A percentile compares a stretch with the other conserved stretches of the same genome.
phyloP scores from a whole-genome alignment of 2,797 vertebrate species.

The Lophius americanus region DNA sequence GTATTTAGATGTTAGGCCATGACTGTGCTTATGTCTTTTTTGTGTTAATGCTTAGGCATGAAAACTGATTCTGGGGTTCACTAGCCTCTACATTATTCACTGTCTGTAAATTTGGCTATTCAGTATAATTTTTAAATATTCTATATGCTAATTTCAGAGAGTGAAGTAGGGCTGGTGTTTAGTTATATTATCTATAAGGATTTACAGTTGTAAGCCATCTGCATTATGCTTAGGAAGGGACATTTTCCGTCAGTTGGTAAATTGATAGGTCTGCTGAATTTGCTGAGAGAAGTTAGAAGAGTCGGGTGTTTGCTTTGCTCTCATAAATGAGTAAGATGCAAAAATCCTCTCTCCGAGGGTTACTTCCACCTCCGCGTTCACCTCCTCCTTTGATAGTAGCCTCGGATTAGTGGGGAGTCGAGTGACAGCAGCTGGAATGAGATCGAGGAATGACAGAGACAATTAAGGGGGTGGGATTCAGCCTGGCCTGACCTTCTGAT shows the following conservation, averaged over 20 bases:
- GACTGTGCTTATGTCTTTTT: too few relatives aligned
- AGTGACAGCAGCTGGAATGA: slow-evolving; percentile 60
- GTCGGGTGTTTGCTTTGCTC: too few relatives aligned
- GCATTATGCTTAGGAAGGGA: slow-evolving; percentile 2
- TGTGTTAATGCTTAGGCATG: too few relatives aligned
- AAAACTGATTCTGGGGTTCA: too few relatives aligned
- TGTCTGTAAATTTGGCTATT: too few relatives aligned
- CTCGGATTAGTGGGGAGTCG: slow-evolving; percentile 42
- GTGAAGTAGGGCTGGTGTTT: background rate
- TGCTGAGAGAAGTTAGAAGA: background rate
- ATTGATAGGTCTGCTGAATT: slow-evolving; percentile 1
- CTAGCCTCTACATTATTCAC: too few relatives aligned
- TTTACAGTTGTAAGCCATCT: slow-evolving; percentile 11
- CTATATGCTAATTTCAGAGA: slow-evolving; percentile 7
- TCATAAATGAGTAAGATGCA: too few relatives aligned
- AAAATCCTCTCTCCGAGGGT: too few relatives aligned
- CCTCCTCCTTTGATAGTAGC: slow-evolving; percentile 23
- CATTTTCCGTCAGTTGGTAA: background rate
- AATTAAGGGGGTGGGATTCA: slow-evolving; percentile 64
- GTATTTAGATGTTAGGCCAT: too few relatives aligned
- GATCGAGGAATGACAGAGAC: slow-evolving; percentile 57
- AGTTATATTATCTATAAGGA: slow-evolving; percentile 2
- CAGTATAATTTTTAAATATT: too few relatives aligned
- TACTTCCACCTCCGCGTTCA: slow-evolving; percentile 15
- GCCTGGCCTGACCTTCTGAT: slow-evolving; percentile 70